Conservation (phyloP, 2,888 invertebrate genomes). For the Selenia dentaria region DNA sequence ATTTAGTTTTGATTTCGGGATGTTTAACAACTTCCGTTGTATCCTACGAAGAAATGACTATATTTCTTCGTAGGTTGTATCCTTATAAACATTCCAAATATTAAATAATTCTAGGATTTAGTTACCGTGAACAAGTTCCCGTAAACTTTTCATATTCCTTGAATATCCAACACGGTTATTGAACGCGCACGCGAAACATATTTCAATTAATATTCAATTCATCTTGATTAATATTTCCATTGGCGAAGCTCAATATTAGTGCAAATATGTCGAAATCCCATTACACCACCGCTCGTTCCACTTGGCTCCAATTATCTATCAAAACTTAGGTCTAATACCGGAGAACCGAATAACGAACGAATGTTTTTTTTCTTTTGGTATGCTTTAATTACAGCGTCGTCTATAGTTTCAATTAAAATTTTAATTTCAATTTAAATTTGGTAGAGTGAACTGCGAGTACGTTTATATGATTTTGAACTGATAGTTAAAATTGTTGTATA, state of each 20-base stretch:
- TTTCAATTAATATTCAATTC: constrained; percentile 37
- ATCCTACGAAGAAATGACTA: too few species aligned
- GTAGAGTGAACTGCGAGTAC: too few species aligned
- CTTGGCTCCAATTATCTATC: constrained; percentile 50
- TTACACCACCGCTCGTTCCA: constrained; percentile 8
- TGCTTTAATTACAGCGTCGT: constrained; percentile 17
- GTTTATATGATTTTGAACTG: too few species aligned
- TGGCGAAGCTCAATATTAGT: constrained; percentile 24
- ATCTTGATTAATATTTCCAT: constrained; percentile 36
- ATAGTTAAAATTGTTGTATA: too few species aligned
- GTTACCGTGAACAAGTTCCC: too few species aligned
- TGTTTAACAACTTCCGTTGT: too few species aligned
- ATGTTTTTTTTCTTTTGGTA: constrained; percentile 40
- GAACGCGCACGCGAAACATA: constrained; percentile 23
- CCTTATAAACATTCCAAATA: too few species aligned
- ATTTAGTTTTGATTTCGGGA: too few species aligned
- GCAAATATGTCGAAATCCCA: constrained; percentile 19
- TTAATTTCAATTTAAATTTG: constrained; percentile 20
- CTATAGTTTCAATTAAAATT: constrained; percentile 30
- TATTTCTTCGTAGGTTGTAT: too few species aligned
- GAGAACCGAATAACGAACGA: constrained; percentile 25
- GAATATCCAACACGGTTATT: too few species aligned
- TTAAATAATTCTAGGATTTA: too few species aligned
- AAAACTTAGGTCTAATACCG: constrained; percentile 46
- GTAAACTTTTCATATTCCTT: too few species aligned